Conservation (phyloP, 1,140 invertebrate genomes). For the Drosophila hydei region DNA sequence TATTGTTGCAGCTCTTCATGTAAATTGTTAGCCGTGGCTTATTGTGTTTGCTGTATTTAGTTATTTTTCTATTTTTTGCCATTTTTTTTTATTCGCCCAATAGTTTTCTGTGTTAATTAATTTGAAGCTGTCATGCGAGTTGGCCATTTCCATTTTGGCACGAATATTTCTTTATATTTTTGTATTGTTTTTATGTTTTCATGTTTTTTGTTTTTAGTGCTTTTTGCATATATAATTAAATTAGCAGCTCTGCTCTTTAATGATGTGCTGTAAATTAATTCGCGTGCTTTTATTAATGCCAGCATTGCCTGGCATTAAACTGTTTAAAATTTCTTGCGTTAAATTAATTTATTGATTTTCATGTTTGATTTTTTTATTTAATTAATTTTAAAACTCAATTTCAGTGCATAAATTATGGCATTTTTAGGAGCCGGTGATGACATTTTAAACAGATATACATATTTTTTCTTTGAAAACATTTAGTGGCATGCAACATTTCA, state of each 20-base stretch:
- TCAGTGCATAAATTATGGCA: conserved; percentile 50
- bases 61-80: not conserved
- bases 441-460: conserved; percentile 31
- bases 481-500: conserved; percentile 13
- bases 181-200: not conserved
- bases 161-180: conserved; percentile 31
- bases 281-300: conserved; percentile 4
- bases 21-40: conserved; percentile 46
- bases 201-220: conserved; percentile 31
- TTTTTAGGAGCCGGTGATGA: conserved; percentile 46
- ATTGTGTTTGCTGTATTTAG: conserved; percentile 30
- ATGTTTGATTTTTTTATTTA: conserved; percentile 12
- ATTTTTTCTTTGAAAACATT: not conserved
- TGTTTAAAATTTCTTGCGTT: conserved; percentile 10
- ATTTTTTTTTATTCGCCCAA: conserved; percentile 51
- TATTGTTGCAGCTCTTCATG: conserved; percentile 46
- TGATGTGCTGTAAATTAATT: conserved; percentile 24
- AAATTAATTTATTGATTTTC: conserved; percentile 22
- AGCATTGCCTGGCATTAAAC: conserved; percentile 13
- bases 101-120: conserved; percentile 82
- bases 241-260: conserved; percentile 37
- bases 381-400: conserved; percentile 18
- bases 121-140: conserved; percentile 72
- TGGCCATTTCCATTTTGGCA: conserved; percentile 56
- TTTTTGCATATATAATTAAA: conserved; percentile 52